phyloP scores from a whole-genome alignment of 2,113 vertebrate species.

The Cynoglossus semilaevis region DNA sequence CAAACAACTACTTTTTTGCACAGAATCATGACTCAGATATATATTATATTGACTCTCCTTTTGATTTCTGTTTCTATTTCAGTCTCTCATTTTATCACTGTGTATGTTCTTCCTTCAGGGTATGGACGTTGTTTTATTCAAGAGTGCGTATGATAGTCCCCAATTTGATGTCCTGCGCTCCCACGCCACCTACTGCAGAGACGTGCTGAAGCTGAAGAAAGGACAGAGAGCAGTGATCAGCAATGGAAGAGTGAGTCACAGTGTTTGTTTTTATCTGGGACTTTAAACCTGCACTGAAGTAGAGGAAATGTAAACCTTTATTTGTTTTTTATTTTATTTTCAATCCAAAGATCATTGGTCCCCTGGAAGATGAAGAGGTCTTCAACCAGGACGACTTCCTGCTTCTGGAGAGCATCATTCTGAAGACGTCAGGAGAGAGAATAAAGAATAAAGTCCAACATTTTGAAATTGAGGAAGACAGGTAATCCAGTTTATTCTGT shows the following conservation, averaged over 20 bases:
- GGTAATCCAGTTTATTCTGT: slow-evolving; percentile 67
- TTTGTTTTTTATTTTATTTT: background rate
- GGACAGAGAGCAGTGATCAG: slow-evolving; percentile 93
- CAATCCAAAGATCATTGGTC: slow-evolving; percentile 86
- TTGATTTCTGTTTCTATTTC: too few relatives aligned
- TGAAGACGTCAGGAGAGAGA: slow-evolving; percentile 93
- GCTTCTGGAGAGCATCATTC: slow-evolving; percentile 92
- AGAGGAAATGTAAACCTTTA: background rate
- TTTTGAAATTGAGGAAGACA: slow-evolving; percentile 88
- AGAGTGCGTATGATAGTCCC: slow-evolving; percentile 82
- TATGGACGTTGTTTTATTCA: slow-evolving; percentile 89
- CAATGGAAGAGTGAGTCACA: slow-evolving; percentile 89
- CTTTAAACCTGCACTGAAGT: background rate
- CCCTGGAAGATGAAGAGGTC: slow-evolving; percentile 85
- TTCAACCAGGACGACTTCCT: slow-evolving; percentile 98
- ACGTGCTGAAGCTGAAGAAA: slow-evolving; percentile 92
- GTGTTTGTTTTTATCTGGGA: background rate
- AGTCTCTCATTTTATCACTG: too few relatives aligned
- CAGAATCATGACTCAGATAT: background rate
- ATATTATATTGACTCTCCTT: background rate
- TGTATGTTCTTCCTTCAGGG: slow-evolving; percentile 76
- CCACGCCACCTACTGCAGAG: slow-evolving; percentile 87
- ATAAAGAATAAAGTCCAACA: slow-evolving; percentile 91
- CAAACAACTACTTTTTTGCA: background rate
- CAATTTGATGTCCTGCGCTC: slow-evolving; percentile 91